phyloP scores from a whole-genome alignment of 2,113 vertebrate genomes.

The Oncorhynchus kisutch region DNA sequence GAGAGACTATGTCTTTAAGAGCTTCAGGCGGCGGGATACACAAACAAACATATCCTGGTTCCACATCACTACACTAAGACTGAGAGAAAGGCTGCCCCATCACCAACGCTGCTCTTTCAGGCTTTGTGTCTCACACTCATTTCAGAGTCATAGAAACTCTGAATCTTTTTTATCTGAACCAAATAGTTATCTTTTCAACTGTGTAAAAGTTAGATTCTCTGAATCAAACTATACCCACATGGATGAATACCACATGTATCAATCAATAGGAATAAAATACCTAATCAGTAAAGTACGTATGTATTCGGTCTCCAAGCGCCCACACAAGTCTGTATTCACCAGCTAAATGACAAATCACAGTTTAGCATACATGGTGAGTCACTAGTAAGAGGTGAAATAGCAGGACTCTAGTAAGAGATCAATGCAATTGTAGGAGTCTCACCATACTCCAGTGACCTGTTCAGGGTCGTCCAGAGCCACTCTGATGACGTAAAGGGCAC shows the following conservation, averaged over 20 bases:
- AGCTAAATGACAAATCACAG: too few species aligned
- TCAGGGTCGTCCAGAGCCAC: slow-evolving; percentile 84
- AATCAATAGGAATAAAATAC: too few species aligned
- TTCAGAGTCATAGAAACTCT: neutral
- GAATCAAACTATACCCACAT: too few species aligned
- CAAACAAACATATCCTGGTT: slow-evolving; percentile 10
- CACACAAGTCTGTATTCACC: too few species aligned
- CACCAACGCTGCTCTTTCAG: neutral
- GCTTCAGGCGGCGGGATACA: slow-evolving; percentile 22
- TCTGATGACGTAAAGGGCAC: slow-evolving; percentile 88
- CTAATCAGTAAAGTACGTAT: too few species aligned
- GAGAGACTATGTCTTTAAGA: neutral
- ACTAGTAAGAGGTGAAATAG: neutral
- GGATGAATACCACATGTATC: too few species aligned
- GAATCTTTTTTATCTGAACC: too few species aligned
- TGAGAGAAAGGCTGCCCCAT: too few species aligned
- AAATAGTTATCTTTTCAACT: too few species aligned
- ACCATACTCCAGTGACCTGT: slow-evolving; percentile 74
- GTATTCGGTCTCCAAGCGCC: too few species aligned
- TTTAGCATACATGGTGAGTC: too few species aligned
- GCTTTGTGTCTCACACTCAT: neutral
- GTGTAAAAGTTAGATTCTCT: too few species aligned
- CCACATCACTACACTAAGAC: slow-evolving; percentile 17
- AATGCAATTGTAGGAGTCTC: slow-evolving; percentile 43
- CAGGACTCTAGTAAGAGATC: neutral